A percentile compares a stretch with the other conserved stretches of the same genome.
These are phyloP conservation scores for Acinonyx jubatus DNA, from an alignment of 2,113 vertebrate species.

Conservation along the genomic window DNA sequence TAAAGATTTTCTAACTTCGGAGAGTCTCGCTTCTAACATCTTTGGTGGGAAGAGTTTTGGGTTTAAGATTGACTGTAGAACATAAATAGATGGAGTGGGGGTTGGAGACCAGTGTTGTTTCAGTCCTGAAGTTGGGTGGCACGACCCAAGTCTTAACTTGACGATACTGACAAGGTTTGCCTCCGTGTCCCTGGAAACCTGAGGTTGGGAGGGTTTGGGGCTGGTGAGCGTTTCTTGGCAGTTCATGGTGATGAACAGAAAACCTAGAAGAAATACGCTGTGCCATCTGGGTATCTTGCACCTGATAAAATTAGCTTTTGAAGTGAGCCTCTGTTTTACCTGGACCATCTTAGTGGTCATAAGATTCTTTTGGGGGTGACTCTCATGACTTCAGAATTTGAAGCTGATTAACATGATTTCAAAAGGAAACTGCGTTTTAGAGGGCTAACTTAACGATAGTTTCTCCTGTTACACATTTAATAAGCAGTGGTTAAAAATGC, in stretches of 20 bases:
- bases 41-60: neutral
- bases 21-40: neutral
- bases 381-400: neutral
- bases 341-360: neutral
- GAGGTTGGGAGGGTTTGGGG: neutral
- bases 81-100: too few species aligned
- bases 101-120: neutral
- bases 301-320: neutral
- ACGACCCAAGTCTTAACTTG: neutral
- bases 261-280: neutral
- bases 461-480: conserved; percentile 2
- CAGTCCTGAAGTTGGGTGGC: neutral
- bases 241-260: neutral
- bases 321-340: neutral
- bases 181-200: rapidly evolving
- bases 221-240: neutral
- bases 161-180: neutral
- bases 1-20: neutral
- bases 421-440: neutral
- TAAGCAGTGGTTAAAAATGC: neutral
- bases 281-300: neutral
- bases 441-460: neutral
- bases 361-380: neutral
- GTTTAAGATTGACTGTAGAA: neutral
- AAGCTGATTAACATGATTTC: neutral